phyloP scores from a whole-genome alignment of 2,113 vertebrate genomes.

The Vicugna pacos region DNA sequence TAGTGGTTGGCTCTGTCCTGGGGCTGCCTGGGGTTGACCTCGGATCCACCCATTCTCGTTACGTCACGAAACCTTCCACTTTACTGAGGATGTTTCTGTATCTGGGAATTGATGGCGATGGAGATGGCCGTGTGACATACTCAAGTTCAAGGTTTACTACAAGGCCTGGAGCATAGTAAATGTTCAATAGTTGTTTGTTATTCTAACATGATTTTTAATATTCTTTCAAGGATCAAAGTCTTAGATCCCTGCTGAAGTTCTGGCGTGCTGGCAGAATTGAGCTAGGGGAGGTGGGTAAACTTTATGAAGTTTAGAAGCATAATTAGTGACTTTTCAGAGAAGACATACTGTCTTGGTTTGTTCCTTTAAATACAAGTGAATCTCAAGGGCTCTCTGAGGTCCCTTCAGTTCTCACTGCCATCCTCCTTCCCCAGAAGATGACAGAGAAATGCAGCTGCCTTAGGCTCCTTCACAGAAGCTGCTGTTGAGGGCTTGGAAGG shows the following conservation, averaged over 20 bases:
- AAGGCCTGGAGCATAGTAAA: neutral
- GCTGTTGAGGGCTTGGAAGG: neutral
- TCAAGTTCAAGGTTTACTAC: neutral
- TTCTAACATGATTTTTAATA: neutral
- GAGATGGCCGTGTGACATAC: neutral
- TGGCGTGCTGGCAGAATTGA: neutral
- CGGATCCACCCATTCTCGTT: neutral
- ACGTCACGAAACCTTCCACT: neutral
- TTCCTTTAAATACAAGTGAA: constrained; percentile 5
- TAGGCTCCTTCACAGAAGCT: neutral
- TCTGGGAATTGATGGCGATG: neutral
- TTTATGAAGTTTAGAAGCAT: neutral
- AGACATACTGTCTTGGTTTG: neutral
- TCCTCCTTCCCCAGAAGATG: neutral
- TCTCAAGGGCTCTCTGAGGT: neutral
- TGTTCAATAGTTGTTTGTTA: neutral
- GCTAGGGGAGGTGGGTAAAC: neutral
- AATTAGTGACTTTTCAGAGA: neutral
- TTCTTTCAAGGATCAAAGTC: neutral
- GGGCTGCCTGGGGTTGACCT: neutral
- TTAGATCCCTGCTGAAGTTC: neutral
- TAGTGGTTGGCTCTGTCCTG: too few relatives aligned
- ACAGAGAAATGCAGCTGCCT: neutral
- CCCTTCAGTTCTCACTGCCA: neutral
- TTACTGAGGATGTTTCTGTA: neutral